Conservation (phyloP, 2,113 vertebrate species). For the Tyrannus savana region DNA sequence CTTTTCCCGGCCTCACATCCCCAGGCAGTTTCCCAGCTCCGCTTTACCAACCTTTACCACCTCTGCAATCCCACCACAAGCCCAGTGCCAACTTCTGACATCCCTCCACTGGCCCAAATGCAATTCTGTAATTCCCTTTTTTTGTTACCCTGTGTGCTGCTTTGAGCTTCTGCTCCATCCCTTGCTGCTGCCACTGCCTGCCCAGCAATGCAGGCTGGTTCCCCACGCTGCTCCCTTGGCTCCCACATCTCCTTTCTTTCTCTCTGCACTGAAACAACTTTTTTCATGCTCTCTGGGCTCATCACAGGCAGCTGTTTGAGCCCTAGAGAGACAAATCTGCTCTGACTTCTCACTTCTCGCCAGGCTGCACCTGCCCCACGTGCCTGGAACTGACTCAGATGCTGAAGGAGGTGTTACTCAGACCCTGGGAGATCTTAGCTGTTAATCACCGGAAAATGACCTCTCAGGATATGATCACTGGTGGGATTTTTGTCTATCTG, state of each 20-base stretch:
- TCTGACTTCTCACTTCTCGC: neutral
- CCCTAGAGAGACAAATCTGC: neutral
- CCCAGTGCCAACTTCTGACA: neutral
- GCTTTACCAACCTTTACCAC: neutral
- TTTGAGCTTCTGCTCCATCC: neutral
- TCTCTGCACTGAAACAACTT: neutral
- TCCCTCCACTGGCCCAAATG: neutral
- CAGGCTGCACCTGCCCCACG: neutral
- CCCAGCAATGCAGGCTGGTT: neutral
- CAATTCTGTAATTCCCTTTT: neutral
- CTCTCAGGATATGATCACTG: neutral
- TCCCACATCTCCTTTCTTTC: neutral
- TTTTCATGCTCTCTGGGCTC: neutral
- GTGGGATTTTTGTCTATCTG: neutral
- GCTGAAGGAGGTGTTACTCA: neutral
- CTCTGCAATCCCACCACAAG: neutral
- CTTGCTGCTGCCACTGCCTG: neutral
- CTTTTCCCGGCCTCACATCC: neutral
- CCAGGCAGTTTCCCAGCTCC: neutral
- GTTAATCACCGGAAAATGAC: neutral
- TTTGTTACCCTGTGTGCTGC: neutral
- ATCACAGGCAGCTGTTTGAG: fast-evolving
- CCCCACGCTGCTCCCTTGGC: neutral
- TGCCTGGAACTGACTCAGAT: neutral
- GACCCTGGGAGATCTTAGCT: neutral